phyloP scores from a whole-genome alignment of 1,140 invertebrate species.

The Apis mellifera region Amel_HAv3.1 CM009936.2:14138001-14138500 shows the following conservation, averaged over 20 bases:
- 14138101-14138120: constrained; percentile 8
- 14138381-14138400: constrained; percentile 39
- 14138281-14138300: neutral
- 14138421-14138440: neutral
- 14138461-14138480: neutral
- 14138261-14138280: neutral
- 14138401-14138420: constrained; percentile 36
- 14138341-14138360: neutral
- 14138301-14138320: neutral
- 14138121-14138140: neutral
- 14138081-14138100: neutral
- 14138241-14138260: neutral
- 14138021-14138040: constrained; percentile 24
- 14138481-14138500: constrained; percentile 2
- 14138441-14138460: neutral
- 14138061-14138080: constrained; percentile 2
- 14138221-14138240: constrained; percentile 2
- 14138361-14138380: constrained; percentile 2
- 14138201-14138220: neutral
- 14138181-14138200: too few relatives aligned
- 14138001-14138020: constrained; percentile 30
- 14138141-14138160: neutral
- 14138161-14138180: neutral
- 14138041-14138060: neutral
- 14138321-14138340: neutral